Evolutionary conservation across 2,797 vertebrate species (phyloP).

Genomic region (Neosilurus mollespiculum): DNA sequence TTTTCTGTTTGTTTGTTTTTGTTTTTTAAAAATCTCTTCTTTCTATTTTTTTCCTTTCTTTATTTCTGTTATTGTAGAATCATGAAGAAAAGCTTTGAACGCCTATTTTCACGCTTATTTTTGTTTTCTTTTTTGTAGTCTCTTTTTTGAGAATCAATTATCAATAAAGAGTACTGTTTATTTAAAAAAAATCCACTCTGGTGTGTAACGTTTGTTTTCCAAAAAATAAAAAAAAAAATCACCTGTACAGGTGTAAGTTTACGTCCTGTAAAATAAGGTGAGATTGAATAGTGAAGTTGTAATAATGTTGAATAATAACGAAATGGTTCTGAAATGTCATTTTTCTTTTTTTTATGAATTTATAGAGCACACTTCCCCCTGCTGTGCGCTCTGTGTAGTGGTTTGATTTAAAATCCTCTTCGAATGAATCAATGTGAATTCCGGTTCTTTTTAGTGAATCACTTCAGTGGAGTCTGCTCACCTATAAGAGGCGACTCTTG

Average conservation of each 20-base stretch:
- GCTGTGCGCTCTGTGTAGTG: background rate
- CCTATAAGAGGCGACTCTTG: background rate
- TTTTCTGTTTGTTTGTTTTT: conserved; percentile 50
- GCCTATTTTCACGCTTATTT: conserved; percentile 51
- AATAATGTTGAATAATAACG: background rate
- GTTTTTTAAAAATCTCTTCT: conserved; percentile 28
- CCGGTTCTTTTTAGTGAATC: background rate
- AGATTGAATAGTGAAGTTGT: background rate
- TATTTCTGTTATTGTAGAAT: conserved; percentile 59
- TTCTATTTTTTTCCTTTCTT: background rate
- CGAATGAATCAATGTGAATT: background rate
- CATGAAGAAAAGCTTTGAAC: conserved; percentile 55
- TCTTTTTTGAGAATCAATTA: conserved; percentile 67
- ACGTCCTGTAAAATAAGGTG: too few relatives aligned
- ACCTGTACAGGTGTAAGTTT: background rate
- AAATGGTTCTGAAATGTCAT: too few relatives aligned
- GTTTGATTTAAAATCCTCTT: background rate
- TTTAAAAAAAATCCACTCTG: conserved; percentile 60
- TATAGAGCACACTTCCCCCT: conserved; percentile 18
- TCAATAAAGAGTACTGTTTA: conserved; percentile 74
- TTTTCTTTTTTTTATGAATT: background rate
- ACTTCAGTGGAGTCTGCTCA: background rate
- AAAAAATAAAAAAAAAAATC: background rate
- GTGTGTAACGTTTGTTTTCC: background rate
- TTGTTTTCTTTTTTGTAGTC: conserved; percentile 60